Evolutionary conservation across 2,888 invertebrate species (phyloP).

Genomic region (Dimorphilus gyrociliatus): DNA sequence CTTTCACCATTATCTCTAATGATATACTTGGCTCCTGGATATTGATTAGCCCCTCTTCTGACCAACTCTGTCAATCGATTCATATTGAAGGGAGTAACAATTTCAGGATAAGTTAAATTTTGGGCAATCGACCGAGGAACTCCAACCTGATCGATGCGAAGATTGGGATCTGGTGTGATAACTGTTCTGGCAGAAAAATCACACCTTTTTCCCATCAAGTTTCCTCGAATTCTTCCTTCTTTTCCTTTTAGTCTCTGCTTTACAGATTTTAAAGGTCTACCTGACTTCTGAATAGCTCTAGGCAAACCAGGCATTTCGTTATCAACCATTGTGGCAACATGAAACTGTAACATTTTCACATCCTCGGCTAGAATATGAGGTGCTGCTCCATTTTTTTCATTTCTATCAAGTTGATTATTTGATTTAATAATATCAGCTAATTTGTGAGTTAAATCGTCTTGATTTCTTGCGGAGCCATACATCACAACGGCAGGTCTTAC

Average conservation of each 20-base stretch:
- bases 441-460: conserved; percentile 96
- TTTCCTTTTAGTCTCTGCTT: conserved; percentile 90
- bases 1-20: conserved; percentile 95
- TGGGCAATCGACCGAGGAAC: conserved; percentile 95
- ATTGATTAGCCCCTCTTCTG: conserved; percentile 85
- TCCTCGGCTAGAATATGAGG: conserved; percentile 93
- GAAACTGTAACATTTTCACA: conserved; percentile 91
- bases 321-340: conserved; percentile 91
- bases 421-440: conserved; percentile 93
- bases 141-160: conserved; percentile 87
- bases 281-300: conserved; percentile 89
- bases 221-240: conserved; percentile 95
- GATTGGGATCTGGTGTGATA: conserved; percentile 43
- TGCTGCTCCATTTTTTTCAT: conserved; percentile 90
- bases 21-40: conserved; percentile 98
- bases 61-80: conserved; percentile 86
- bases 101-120: conserved; percentile 95
- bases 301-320: conserved; percentile 87
- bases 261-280: conserved; percentile 89
- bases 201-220: conserved; percentile 99
- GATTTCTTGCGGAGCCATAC: conserved; percentile 95
- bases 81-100: conserved; percentile 97
- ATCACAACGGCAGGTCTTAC: conserved; percentile 96
- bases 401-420: conserved; percentile 82
- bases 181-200: conserved; percentile 99